These are phyloP conservation scores for Drosophila sordidapex DNA, from an alignment of 2,888 invertebrate species.

Conservation along the genomic window DNA sequence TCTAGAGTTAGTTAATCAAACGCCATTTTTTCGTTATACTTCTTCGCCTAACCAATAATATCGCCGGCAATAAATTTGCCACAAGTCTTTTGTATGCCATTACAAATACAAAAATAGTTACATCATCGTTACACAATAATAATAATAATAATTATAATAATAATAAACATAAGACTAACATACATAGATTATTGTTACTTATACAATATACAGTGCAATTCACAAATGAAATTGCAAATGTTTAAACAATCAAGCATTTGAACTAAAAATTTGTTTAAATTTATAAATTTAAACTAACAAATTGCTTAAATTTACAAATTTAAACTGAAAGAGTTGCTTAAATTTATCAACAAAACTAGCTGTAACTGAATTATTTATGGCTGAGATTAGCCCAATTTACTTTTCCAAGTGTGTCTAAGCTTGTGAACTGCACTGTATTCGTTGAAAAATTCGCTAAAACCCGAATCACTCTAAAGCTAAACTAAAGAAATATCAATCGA, in stretches of 20 bases:
- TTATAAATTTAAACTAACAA: background rate
- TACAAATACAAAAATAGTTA: slow-evolving; percentile 60
- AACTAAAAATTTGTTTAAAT: background rate
- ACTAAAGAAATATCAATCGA: slow-evolving; percentile 57
- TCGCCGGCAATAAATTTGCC: slow-evolving; percentile 57
- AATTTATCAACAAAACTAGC: background rate
- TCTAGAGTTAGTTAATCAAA: slow-evolving; percentile 35
- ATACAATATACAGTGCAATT: slow-evolving; percentile 19
- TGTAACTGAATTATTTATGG: background rate
- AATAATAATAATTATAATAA: slow-evolving; percentile 10
- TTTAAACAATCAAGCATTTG: background rate
- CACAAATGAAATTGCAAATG: background rate
- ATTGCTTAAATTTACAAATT: background rate
- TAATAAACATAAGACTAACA: slow-evolving; percentile 55
- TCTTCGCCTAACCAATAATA: slow-evolving; percentile 50
- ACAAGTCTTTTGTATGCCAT: slow-evolving; percentile 76
- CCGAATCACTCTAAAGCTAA: slow-evolving; percentile 56
- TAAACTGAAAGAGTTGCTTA: background rate
- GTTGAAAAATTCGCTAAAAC: slow-evolving; percentile 70
- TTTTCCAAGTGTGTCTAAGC: background rate
- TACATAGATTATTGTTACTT: slow-evolving; percentile 47
- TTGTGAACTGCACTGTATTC: slow-evolving; percentile 3
- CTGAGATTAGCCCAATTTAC: background rate
- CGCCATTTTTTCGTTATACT: slow-evolving; percentile 32
- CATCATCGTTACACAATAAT: slow-evolving; percentile 22